Conservation (phyloP, 1,140 invertebrate genomes). For the Gryon sp. region DNA sequence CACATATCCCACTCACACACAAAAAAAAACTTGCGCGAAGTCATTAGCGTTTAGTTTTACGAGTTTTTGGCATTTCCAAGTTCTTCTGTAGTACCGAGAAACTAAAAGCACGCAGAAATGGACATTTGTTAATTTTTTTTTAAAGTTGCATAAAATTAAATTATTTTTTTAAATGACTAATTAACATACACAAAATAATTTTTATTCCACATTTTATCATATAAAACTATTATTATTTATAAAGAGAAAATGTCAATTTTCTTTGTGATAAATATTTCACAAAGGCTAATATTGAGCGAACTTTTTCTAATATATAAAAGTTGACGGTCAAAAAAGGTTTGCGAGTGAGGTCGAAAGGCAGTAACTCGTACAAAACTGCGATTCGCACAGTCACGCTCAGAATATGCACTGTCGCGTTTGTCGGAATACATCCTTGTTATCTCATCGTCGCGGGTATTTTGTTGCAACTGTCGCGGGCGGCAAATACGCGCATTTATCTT, state of each 20-base stretch:
- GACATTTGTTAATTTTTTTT: slow-evolving; percentile 45
- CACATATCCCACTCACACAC: slow-evolving; percentile 28
- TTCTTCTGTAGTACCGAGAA: slow-evolving; percentile 33
- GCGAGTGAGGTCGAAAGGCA: slow-evolving; percentile 28
- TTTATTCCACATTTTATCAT: too few relatives aligned
- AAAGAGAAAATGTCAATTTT: too few relatives aligned
- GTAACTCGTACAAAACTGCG: slow-evolving; percentile 35
- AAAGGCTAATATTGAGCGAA: too few relatives aligned
- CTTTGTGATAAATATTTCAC: slow-evolving; percentile 9
- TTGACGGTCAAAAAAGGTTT: too few relatives aligned
- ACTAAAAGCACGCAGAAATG: slow-evolving; percentile 39
- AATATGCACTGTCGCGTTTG: slow-evolving; percentile 37
- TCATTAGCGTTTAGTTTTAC: slow-evolving; percentile 50
- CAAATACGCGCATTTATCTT: slow-evolving; percentile 57
- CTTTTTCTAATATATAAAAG: too few relatives aligned
- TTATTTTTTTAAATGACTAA: slow-evolving; percentile 40
- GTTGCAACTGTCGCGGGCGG: slow-evolving; percentile 53
- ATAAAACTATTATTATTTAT: too few relatives aligned
- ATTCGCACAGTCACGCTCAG: slow-evolving; percentile 29
- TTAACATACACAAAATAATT: slow-evolving; percentile 29
- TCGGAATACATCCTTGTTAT: slow-evolving; percentile 53
- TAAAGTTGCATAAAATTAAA: slow-evolving; percentile 26
- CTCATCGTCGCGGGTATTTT: slow-evolving; percentile 47
- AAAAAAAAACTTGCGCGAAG: slow-evolving; percentile 34
- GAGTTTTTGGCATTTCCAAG: slow-evolving; percentile 42